A percentile compares a stretch with the other conserved stretches of the same genome.
These are phyloP conservation scores for Litocranius walleri DNA, from an alignment of 2,113 vertebrate genomes.

Conservation along the genomic window DNA sequence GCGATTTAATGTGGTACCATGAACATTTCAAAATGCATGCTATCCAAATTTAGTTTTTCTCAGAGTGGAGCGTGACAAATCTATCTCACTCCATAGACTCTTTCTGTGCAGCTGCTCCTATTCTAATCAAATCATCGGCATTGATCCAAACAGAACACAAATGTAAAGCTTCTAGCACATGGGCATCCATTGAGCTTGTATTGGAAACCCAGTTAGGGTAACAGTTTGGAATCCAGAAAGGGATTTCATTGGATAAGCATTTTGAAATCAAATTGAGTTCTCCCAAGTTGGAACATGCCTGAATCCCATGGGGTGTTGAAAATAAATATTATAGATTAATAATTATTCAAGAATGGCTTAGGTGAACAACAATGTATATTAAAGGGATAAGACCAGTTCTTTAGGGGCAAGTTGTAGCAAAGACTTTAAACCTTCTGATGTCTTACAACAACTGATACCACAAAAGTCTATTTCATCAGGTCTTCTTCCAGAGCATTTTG, in stretches of 20 bases:
- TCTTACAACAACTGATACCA: background rate
- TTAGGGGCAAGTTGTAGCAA: background rate
- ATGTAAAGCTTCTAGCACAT: fast-evolving
- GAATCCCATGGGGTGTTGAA: background rate
- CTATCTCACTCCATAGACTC: background rate
- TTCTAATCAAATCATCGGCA: background rate
- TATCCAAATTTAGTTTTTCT: conserved; percentile 14
- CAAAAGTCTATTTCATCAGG: background rate
- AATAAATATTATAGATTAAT: background rate
- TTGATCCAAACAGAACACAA: background rate
- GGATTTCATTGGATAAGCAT: background rate
- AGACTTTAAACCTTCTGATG: background rate
- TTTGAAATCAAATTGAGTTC: background rate
- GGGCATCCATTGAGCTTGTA: fast-evolving
- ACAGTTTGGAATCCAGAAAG: background rate
- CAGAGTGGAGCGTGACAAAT: background rate
- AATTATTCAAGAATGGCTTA: background rate
- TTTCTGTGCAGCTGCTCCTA: background rate
- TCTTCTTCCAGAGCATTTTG: background rate
- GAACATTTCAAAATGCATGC: background rate
- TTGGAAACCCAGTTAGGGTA: background rate
- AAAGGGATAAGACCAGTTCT: background rate
- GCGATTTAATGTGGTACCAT: background rate
- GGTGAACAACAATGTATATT: background rate
- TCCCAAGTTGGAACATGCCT: background rate